Conservation (phyloP, 2,797 vertebrate genomes). For the Myripristis murdjan region DNA sequence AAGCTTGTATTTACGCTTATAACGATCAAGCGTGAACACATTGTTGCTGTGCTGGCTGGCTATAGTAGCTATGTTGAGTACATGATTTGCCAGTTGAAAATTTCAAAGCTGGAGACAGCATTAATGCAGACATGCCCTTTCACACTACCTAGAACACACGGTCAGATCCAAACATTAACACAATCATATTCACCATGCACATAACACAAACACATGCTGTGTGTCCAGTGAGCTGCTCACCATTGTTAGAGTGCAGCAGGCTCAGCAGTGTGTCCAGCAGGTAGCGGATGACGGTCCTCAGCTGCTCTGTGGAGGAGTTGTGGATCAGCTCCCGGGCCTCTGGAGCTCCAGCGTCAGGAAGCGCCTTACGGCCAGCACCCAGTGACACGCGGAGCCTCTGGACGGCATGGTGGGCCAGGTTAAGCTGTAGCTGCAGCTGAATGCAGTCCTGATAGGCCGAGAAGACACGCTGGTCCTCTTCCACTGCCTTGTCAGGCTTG, state of each 20-base stretch:
- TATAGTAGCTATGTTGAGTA: no score
- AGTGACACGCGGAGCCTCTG: slow-evolving; percentile 95
- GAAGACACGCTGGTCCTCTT: slow-evolving; percentile 98
- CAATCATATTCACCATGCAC: not conserved
- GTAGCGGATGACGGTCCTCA: slow-evolving; percentile 97
- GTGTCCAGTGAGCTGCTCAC: slow-evolving; percentile 78
- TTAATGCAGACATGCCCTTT: no score
- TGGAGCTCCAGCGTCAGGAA: slow-evolving; percentile 77
- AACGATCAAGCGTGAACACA: no score
- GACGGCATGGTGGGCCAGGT: slow-evolving; percentile 97
- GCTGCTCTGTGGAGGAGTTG: slow-evolving; percentile 95
- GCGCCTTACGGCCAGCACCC: slow-evolving; percentile 89
- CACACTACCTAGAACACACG: no score
- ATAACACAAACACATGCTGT: not conserved
- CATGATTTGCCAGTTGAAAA: no score
- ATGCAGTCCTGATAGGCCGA: slow-evolving; percentile 99
- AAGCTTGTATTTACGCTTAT: no score
- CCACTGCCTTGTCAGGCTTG: slow-evolving; percentile 98
- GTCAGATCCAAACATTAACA: not conserved
- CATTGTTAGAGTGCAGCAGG: slow-evolving; percentile 95
- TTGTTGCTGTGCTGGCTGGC: no score
- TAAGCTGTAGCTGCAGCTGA: slow-evolving; percentile 97
- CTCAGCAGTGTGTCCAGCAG: slow-evolving; percentile 97
- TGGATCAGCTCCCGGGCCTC: slow-evolving; percentile 91
- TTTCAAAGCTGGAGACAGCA: no score